Conservation (phyloP, 2,888 invertebrate genomes). For the Schizotus pectinicornis region DNA sequence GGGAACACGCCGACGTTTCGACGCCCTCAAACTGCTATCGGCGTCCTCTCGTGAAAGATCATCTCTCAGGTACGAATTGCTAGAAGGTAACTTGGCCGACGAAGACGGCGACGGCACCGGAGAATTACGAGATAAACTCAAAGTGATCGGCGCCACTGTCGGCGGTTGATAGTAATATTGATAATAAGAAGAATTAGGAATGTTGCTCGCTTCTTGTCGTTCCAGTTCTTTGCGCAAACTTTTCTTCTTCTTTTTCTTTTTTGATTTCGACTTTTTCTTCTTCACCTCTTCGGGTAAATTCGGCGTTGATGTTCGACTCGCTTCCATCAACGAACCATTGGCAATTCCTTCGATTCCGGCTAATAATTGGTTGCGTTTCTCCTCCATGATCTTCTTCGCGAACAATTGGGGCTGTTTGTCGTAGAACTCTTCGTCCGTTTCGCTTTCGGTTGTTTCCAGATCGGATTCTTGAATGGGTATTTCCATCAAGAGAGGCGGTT, state of each 20-base stretch:
- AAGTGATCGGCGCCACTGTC: conserved; percentile 49
- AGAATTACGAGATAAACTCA: conserved; percentile 49
- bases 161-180: conserved; percentile 45
- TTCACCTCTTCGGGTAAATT: conserved; percentile 60
- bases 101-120: conserved; percentile 39
- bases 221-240: conserved; percentile 55
- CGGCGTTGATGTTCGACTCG: conserved; percentile 67
- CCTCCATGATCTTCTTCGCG: conserved; percentile 74
- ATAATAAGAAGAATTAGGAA: conserved; percentile 42
- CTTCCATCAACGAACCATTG: conserved; percentile 64
- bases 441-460: conserved; percentile 83
- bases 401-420: conserved; percentile 80
- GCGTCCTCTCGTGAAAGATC: conserved; percentile 13
- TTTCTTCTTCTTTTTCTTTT: conserved; percentile 62
- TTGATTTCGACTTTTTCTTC: conserved; percentile 70
- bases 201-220: conserved; percentile 64
- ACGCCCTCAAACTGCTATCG: conserved; percentile 72
- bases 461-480: conserved; percentile 79
- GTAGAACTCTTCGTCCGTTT: conserved; percentile 88
- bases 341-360: conserved; percentile 63
- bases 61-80: conserved; percentile 24
- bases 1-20: conserved; percentile 80
- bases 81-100: conserved; percentile 29
- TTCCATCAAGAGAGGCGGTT: conserved; percentile 55
- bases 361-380: conserved; percentile 75